Evolutionary conservation across 2,113 vertebrate species (phyloP).

Genomic region (Miniopterus natalensis): DNA sequence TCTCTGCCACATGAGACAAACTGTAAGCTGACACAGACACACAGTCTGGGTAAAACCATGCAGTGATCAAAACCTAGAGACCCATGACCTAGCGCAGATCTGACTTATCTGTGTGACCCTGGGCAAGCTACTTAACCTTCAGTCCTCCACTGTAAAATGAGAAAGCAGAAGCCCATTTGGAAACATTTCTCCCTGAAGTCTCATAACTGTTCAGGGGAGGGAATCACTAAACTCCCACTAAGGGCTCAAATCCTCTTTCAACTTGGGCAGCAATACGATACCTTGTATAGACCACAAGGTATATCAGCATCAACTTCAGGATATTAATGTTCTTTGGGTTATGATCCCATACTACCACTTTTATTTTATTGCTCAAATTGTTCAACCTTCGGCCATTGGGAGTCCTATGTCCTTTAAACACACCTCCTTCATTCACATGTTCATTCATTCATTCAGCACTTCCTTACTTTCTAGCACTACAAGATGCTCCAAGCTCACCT

Average conservation of each 20-base stretch:
- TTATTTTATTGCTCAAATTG: neutral
- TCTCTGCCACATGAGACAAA: neutral
- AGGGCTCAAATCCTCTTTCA: neutral
- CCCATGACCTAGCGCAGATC: neutral
- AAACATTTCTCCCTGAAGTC: slow-evolving; percentile 16
- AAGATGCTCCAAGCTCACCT: neutral
- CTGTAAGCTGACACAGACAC: neutral
- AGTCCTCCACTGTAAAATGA: neutral
- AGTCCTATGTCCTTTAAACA: neutral
- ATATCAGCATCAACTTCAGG: neutral
- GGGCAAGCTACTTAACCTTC: neutral
- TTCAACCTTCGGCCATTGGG: neutral
- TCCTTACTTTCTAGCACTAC: neutral
- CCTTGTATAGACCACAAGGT: neutral
- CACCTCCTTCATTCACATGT: neutral
- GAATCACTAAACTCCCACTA: neutral
- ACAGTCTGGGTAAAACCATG: neutral
- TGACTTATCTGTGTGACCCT: no score
- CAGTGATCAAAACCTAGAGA: neutral
- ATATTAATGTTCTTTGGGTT: neutral
- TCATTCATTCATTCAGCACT: neutral
- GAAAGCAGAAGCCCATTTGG: neutral
- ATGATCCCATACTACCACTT: neutral
- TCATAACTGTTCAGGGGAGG: neutral
- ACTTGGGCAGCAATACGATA: neutral